Evolutionary conservation across 1,140 invertebrate genomes (phyloP).

Genomic region (Schlechtendalia chinensis): DNA sequence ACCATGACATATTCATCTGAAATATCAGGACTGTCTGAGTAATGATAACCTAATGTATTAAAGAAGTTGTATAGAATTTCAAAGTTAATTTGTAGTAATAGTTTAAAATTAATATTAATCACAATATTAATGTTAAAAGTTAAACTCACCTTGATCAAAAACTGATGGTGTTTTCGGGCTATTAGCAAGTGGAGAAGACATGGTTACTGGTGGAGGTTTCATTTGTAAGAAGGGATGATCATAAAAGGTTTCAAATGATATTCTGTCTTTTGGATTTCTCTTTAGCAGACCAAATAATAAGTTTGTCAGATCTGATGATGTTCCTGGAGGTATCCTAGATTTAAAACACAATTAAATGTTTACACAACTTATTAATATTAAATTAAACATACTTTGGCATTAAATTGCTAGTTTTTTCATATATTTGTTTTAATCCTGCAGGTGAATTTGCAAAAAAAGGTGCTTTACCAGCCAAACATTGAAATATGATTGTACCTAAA

Average conservation of each 20-base stretch:
- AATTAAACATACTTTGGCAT: slow-evolving; percentile 78
- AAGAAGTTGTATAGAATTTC: background rate
- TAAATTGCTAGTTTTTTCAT: slow-evolving; percentile 94
- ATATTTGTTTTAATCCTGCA: slow-evolving; percentile 95
- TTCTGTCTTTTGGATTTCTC: slow-evolving; percentile 89
- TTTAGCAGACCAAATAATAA: slow-evolving; percentile 82
- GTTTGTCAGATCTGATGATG: slow-evolving; percentile 84
- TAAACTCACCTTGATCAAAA: slow-evolving; percentile 32
- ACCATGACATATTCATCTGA: slow-evolving; percentile 84
- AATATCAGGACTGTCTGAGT: slow-evolving; percentile 44
- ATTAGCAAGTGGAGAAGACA: slow-evolving; percentile 56
- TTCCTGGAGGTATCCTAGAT: slow-evolving; percentile 85
- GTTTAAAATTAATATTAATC: background rate
- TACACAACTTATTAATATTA: slow-evolving; percentile 20
- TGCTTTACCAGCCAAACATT: slow-evolving; percentile 96
- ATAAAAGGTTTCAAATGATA: slow-evolving; percentile 95
- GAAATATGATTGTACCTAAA: slow-evolving; percentile 97
- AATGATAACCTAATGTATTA: slow-evolving; percentile 19
- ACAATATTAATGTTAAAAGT: background rate
- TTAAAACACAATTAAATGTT: slow-evolving; percentile 51
- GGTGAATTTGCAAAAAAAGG: slow-evolving; percentile 98
- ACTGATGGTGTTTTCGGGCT: slow-evolving; percentile 48
- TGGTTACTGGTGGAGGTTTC: slow-evolving; percentile 53
- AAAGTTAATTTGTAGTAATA: background rate
- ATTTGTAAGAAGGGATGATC: slow-evolving; percentile 83